These are phyloP conservation scores for Acropternis orthonyx DNA, from an alignment of 2,797 vertebrate genomes.

Conservation along the genomic window DNA sequence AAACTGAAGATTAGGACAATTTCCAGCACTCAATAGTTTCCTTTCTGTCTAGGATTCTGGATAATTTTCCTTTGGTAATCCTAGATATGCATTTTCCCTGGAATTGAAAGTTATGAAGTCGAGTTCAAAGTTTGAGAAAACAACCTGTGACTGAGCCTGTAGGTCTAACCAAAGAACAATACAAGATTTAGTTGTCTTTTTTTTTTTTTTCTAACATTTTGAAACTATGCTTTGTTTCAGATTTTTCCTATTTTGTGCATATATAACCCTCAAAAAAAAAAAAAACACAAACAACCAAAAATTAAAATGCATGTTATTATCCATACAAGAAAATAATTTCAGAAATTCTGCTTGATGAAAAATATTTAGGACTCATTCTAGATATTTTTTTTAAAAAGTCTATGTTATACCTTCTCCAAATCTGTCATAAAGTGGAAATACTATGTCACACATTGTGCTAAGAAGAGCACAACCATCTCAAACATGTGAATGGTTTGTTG, in stretches of 20 bases:
- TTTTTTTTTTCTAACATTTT: background rate
- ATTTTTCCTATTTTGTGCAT: background rate
- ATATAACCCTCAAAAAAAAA: background rate
- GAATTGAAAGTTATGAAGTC: background rate
- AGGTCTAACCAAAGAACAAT: background rate
- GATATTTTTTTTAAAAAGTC: background rate
- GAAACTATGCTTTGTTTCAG: background rate
- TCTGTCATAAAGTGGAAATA: background rate
- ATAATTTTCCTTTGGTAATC: background rate
- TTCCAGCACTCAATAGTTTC: background rate
- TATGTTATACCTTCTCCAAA: background rate
- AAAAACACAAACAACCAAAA: too few species aligned
- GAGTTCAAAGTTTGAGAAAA: background rate
- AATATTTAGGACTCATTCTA: fast-evolving
- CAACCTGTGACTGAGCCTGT: background rate
- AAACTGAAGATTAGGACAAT: background rate
- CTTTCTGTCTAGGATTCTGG: background rate
- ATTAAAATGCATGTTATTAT: background rate
- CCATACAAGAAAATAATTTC: background rate
- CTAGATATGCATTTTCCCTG: background rate
- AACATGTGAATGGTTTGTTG: background rate
- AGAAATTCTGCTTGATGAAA: background rate
- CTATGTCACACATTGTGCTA: background rate
- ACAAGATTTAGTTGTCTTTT: background rate
- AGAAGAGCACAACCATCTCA: background rate